Conservation (phyloP, 1,140 invertebrate species). For the Orius insidiosus region DNA sequence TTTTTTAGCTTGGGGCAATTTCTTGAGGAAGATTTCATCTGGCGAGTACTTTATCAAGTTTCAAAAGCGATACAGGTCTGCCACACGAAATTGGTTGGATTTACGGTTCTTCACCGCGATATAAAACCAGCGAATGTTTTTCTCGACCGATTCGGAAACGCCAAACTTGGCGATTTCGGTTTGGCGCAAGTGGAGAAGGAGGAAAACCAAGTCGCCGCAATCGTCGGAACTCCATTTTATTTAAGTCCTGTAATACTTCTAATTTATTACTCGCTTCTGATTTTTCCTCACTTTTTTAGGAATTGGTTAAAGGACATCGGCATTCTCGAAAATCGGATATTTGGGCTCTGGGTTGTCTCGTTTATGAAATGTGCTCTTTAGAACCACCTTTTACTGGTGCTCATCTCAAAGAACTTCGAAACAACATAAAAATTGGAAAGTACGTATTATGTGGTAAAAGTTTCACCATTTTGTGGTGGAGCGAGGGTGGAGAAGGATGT, state of each 20-base stretch:
- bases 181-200: slow-evolving; percentile 43
- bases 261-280: background rate
- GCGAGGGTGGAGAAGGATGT: too few species aligned
- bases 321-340: slow-evolving; percentile 72
- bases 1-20: slow-evolving; percentile 14
- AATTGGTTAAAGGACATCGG: slow-evolving; percentile 43
- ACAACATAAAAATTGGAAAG: slow-evolving; percentile 30
- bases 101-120: slow-evolving; percentile 27
- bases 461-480: too few species aligned
- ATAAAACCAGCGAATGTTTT: slow-evolving; percentile 72
- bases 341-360: slow-evolving; percentile 59
- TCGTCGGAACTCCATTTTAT: slow-evolving; percentile 67
- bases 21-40: slow-evolving; percentile 54
- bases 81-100: slow-evolving; percentile 24
- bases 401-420: slow-evolving; percentile 31
- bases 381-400: slow-evolving; percentile 34
- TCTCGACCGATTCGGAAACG: slow-evolving; percentile 47
- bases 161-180: slow-evolving; percentile 63
- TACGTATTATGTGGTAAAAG: too few species aligned
- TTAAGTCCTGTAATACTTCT: slow-evolving; percentile 57
- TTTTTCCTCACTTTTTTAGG: slow-evolving; percentile 14
- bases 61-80: slow-evolving; percentile 41
- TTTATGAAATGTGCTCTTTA: slow-evolving; percentile 49
- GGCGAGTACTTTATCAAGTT: slow-evolving; percentile 64
- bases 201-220: slow-evolving; percentile 32